Base-by-base conservation (phyloP, 1,140 invertebrate genomes). In the Cheumatopsyche charites region DNA sequence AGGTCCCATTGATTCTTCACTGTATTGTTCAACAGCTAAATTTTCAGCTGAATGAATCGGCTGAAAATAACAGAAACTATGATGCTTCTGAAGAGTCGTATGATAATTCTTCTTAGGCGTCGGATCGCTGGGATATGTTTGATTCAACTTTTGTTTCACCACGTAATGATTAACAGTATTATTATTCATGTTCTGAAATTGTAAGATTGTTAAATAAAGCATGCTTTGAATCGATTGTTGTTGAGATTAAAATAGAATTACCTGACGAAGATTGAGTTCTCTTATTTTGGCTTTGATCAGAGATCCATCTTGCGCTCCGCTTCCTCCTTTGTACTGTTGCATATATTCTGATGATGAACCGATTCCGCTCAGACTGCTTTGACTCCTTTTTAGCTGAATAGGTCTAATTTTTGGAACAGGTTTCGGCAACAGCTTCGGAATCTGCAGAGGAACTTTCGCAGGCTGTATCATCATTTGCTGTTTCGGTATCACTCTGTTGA, bases 1-100 rank as follows among this genome's bases (percentile, higher is more conserved):
- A 5, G 82, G 83, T 1, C 75, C 75, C 19, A 66, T 58, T 36
- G 71, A 43, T 66, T 73, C 81, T 68, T 82, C 83, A 0, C 78
- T 74, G 61, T 79, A 77, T 19, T n/a, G n/a, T 1, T 36, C 23
- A 17, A 7, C 36, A 1, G 11, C 55, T n/a, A 76, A 82, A 80
- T 71, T 19, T 41, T 72, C 42, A 6, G 55, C 61, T 15, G 72
- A 65, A 29, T 72, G 69, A 29, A 76, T 76, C 4, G 86, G 88
- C 82, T 90, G 88, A 70, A 89, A 90, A 76, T 89, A 89, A 72
- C 83, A 83, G 77, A 89, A 89, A 77, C 87, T 89, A 79, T 90
- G 88, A 79, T 88, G 88, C 79, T 90, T 90, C 78, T 89, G 88
- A 23, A 90, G 76, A 0, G 88, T 88, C 75, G 88, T 83, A 78